A percentile compares a stretch with the other conserved stretches of the same genome.
These are phyloP conservation scores for Catostylus mosaicus DNA, from an alignment of 30 jellyfish, hydroid and myxozoan genomes.

Conservation along the genomic window DNA sequence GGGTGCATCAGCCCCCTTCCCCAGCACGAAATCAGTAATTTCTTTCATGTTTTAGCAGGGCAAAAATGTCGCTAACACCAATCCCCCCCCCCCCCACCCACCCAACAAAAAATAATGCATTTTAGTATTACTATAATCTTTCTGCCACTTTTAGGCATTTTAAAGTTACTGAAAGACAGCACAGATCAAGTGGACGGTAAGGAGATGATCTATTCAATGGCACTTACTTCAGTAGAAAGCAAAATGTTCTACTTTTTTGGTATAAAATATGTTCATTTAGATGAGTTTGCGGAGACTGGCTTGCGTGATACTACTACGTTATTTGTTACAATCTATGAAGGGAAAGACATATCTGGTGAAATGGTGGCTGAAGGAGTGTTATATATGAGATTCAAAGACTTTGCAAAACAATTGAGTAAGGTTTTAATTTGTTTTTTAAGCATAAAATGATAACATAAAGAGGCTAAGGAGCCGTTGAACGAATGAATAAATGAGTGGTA, in stretches of 20 bases:
- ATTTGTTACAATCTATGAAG: conserved; percentile 24
- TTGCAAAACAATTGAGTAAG: conserved; percentile 53
- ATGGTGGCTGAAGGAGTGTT: conserved; percentile 17
- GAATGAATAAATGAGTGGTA: background rate
- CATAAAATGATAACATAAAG: background rate
- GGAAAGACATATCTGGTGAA: conserved; percentile 13
- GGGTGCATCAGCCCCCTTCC: too few species aligned
- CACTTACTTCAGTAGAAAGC: conserved; percentile 10
- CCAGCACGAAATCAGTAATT: too few species aligned
- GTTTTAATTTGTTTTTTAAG: background rate
- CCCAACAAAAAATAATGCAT: too few species aligned
- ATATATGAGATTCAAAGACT: conserved; percentile 44
- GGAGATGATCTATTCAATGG: conserved; percentile 43
- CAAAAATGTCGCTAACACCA: too few species aligned
- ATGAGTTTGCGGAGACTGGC: conserved; percentile 31
- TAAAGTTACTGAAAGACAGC: conserved; percentile 33
- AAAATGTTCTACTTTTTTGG: conserved; percentile 34
- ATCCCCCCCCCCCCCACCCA: too few species aligned
- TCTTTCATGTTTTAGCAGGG: too few species aligned
- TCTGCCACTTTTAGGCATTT: conserved; percentile 36
- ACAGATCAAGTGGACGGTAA: conserved; percentile 24
- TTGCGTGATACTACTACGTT: conserved; percentile 43
- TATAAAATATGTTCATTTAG: conserved; percentile 38
- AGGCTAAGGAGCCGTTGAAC: background rate
- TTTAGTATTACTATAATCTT: too few species aligned